phyloP scores from a whole-genome alignment of 2,888 invertebrate species.

The Eupithecia vulgata region DNA sequence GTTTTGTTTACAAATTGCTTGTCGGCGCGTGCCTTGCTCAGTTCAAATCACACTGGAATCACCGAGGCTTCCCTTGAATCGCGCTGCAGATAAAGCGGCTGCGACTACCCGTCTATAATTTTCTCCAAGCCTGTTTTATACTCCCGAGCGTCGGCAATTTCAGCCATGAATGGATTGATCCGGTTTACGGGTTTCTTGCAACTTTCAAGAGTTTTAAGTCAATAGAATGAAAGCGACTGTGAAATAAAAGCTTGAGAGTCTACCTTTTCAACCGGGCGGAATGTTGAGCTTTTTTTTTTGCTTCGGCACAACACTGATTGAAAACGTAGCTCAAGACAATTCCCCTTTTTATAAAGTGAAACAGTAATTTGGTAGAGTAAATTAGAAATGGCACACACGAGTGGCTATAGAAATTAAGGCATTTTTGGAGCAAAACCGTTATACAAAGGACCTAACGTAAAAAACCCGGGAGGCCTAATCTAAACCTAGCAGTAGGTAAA shows the following conservation, averaged over 20 bases:
- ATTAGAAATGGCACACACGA: background rate
- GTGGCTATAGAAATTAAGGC: background rate
- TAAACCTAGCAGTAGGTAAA: background rate
- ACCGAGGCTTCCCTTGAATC: constrained; percentile 46
- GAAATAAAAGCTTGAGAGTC: constrained; percentile 34
- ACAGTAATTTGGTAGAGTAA: background rate
- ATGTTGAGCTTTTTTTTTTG: background rate
- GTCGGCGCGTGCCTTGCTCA: constrained; percentile 68
- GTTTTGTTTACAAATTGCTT: constrained; percentile 82
- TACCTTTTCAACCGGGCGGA: background rate
- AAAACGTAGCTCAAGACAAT: background rate
- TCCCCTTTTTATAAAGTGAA: background rate
- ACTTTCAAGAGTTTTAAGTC: constrained; percentile 39
- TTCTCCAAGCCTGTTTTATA: constrained; percentile 70
- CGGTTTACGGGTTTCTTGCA: constrained; percentile 57
- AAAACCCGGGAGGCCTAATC: background rate
- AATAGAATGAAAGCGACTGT: constrained; percentile 37
- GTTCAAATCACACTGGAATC: constrained; percentile 60
- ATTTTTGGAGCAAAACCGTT: background rate
- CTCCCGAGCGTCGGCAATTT: constrained; percentile 60
- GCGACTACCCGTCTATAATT: constrained; percentile 70
- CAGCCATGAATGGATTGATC: constrained; percentile 66
- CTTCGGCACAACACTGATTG: background rate
- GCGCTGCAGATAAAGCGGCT: constrained; percentile 61
- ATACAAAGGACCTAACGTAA: background rate